Evolutionary conservation across 2,113 vertebrate species (phyloP).

Genomic region (Onychostoma macrolepis): DNA sequence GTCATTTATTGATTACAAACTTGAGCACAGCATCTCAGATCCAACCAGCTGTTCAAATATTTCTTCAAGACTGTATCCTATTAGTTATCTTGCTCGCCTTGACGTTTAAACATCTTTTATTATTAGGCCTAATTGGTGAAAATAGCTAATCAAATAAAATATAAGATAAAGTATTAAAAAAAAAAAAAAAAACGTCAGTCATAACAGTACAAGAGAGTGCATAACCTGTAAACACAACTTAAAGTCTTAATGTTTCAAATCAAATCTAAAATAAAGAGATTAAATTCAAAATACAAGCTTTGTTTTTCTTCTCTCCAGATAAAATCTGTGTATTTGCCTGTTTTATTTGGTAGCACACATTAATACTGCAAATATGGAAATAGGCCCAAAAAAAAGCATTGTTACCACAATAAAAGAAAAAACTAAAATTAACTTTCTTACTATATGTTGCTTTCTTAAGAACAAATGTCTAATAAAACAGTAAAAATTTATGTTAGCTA

Average conservation of each 20-base stretch:
- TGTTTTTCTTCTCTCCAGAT: no score
- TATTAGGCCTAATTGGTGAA: neutral
- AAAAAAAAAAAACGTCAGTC: no score
- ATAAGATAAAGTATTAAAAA: neutral
- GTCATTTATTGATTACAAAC: constrained; percentile 20
- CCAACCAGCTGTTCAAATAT: neutral
- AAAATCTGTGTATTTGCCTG: no score
- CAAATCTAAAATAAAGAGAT: no score
- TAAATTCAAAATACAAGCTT: no score
- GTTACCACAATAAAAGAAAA: neutral
- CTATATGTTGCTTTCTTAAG: neutral
- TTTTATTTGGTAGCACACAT: neutral
- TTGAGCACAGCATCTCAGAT: neutral
- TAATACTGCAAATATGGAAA: neutral
- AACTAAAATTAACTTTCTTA: no score
- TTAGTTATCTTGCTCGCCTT: neutral
- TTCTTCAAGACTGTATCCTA: neutral
- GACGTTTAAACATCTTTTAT: neutral
- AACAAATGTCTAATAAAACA: neutral
- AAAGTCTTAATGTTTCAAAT: no score
- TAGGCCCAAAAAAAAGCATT: neutral
- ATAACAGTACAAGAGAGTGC: no score
- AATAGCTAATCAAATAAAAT: no score
- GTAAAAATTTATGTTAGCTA: neutral
- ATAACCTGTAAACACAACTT: neutral